These are phyloP conservation scores for Sturnus vulgaris DNA, from an alignment of 2,113 vertebrate genomes.

Conservation along the genomic window DNA sequence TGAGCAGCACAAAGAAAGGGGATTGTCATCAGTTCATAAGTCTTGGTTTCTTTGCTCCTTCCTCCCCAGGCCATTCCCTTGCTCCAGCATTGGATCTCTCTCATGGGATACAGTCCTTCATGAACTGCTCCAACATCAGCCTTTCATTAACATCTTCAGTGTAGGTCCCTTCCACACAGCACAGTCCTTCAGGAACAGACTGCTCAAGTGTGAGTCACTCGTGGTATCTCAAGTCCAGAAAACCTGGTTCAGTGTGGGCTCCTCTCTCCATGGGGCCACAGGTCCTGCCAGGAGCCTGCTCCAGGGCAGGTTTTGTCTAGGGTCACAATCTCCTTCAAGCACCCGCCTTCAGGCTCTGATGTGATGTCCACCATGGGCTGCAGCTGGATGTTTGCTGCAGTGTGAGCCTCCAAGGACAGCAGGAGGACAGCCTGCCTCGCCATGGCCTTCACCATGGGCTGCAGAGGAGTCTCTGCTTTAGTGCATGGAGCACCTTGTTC, in stretches of 20 bases:
- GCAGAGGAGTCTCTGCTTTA: neutral
- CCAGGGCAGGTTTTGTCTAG: rapidly evolving
- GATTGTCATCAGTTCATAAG: neutral
- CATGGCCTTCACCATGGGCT: rapidly evolving
- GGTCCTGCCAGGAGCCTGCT: neutral
- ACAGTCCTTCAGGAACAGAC: neutral
- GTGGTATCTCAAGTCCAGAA: neutral
- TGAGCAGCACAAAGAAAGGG: neutral
- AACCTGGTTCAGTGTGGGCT: too few relatives aligned
- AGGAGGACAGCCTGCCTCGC: neutral
- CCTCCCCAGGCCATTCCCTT: neutral
- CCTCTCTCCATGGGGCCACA: neutral
- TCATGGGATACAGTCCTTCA: neutral
- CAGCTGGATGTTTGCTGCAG: neutral
- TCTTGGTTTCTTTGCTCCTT: neutral
- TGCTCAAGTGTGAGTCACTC: neutral
- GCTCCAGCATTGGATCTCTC: neutral
- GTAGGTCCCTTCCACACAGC: rapidly evolving
- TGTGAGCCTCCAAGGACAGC: neutral
- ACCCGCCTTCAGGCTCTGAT: rapidly evolving
- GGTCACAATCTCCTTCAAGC: neutral
- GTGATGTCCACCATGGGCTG: rapidly evolving
- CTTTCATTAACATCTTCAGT: neutral
- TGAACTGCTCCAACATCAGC: neutral
- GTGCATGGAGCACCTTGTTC: neutral